Evolutionary conservation across 2,797 vertebrate genomes (phyloP).

Genomic region (Squalus acanthias): DNA sequence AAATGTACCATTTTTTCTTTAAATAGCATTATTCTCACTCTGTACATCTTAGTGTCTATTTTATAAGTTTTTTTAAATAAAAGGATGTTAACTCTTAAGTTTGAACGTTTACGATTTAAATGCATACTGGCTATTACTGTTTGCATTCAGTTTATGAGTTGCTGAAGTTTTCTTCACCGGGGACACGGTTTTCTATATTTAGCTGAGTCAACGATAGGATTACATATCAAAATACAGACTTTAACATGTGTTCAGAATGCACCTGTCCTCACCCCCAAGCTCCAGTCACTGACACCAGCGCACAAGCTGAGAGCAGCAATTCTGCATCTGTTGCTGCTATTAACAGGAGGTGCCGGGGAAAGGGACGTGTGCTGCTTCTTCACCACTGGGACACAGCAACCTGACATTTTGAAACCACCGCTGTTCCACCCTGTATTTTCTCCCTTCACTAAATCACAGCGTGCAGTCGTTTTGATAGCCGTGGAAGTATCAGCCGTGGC

Average conservation of each 20-base stretch:
- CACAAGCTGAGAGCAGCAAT: slow-evolving; percentile 17
- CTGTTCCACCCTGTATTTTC: not conserved
- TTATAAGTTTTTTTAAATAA: not conserved
- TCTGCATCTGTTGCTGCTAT: slow-evolving; percentile 22
- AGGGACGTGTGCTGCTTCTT: not conserved
- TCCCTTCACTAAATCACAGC: not conserved
- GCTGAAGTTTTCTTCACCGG: not conserved
- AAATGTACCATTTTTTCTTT: not conserved
- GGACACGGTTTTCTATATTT: not conserved
- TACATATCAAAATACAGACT: slow-evolving; percentile 29
- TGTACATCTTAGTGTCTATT: not conserved
- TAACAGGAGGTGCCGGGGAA: not conserved
- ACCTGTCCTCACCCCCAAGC: not conserved
- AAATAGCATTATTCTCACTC: not conserved
- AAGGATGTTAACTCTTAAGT: not conserved
- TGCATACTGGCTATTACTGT: not conserved
- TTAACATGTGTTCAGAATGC: not conserved
- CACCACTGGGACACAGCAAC: not conserved
- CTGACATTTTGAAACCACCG: not conserved
- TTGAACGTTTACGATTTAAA: not conserved
- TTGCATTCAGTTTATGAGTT: not conserved
- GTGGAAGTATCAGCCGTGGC: not conserved
- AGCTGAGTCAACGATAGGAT: not conserved
- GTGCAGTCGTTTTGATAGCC: not conserved
- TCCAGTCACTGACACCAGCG: not conserved